Conservation (phyloP, 2,888 invertebrate genomes). For the Tetranychus piercei region DNA sequence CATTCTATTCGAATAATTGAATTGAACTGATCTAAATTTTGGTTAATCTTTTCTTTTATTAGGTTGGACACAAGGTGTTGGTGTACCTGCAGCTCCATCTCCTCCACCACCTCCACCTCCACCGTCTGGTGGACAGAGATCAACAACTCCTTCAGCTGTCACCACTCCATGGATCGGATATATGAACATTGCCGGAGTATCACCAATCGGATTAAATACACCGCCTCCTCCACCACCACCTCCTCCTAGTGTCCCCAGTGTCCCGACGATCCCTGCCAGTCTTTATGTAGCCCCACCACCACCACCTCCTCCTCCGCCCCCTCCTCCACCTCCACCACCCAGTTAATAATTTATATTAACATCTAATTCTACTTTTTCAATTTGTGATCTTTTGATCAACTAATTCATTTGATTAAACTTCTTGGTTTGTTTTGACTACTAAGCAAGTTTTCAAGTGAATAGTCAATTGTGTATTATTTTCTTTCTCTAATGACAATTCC, state of each 20-base stretch:
- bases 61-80: slow-evolving; percentile 20
- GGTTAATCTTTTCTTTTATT: slow-evolving; percentile 7
- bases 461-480: too few relatives aligned
- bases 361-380: not conserved
- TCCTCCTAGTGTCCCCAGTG: slow-evolving; percentile 21
- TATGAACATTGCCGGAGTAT: slow-evolving; percentile 25
- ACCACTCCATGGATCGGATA: slow-evolving; percentile 31
- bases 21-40: not conserved
- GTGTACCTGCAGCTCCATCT: slow-evolving; percentile 24
- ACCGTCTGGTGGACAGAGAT: slow-evolving; percentile 19
- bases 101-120: slow-evolving; percentile 25
- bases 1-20: not conserved
- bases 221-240: slow-evolving; percentile 25
- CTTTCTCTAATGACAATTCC: too few relatives aligned
- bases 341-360: not conserved
- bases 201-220: slow-evolving; percentile 1
- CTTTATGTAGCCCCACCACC: slow-evolving; percentile 28
- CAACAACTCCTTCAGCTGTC: slow-evolving; percentile 31
- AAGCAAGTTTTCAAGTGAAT: too few relatives aligned
- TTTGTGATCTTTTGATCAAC: not conserved
- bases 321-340: not conserved
- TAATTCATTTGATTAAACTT: not conserved
- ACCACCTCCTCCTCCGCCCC: slow-evolving; percentile 26
- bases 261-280: not conserved
- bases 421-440: too few relatives aligned